Percentiles rank a stretch among this genome's conserved stretches.
Evolutionary conservation across 2,888 invertebrate species (phyloP).

Genomic region (Galerucella pusilla): DNA sequence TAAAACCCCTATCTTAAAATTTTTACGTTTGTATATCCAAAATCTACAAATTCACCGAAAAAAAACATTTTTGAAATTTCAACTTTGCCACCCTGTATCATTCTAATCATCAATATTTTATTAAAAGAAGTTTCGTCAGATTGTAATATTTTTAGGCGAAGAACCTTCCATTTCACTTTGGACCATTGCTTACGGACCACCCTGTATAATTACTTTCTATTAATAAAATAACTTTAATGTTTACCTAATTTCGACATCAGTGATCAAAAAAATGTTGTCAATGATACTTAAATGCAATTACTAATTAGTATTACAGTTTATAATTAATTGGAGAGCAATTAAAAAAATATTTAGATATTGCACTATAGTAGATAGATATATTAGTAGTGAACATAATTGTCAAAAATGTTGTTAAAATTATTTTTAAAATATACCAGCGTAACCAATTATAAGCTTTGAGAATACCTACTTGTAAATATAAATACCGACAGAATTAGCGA

Average conservation of each 20-base stretch:
- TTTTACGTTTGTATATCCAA: too few species aligned
- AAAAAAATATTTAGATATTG: conserved; percentile 2
- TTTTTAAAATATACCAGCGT: neutral
- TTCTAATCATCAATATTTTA: too few species aligned
- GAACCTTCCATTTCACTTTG: too few species aligned
- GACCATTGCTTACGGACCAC: too few species aligned
- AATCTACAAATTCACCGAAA: too few species aligned
- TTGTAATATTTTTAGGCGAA: too few species aligned
- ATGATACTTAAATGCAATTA: conserved; percentile 14
- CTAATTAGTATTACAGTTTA: neutral
- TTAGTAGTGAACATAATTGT: neutral
- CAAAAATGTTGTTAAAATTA: neutral
- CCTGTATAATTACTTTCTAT: too few species aligned
- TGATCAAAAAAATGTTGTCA: conserved; percentile 1
- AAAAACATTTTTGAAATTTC: too few species aligned
- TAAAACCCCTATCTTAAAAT: too few species aligned
- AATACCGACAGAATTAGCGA: neutral
- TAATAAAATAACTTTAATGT: too few species aligned
- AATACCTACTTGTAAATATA: neutral
- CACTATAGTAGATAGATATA: neutral
- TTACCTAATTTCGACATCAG: neutral
- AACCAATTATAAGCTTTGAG: neutral
- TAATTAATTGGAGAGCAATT: neutral
- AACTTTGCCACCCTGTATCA: too few species aligned
- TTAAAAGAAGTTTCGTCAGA: too few species aligned